phyloP scores from a whole-genome alignment of 2,797 vertebrate genomes.

The Enteromius anoplus region DNA sequence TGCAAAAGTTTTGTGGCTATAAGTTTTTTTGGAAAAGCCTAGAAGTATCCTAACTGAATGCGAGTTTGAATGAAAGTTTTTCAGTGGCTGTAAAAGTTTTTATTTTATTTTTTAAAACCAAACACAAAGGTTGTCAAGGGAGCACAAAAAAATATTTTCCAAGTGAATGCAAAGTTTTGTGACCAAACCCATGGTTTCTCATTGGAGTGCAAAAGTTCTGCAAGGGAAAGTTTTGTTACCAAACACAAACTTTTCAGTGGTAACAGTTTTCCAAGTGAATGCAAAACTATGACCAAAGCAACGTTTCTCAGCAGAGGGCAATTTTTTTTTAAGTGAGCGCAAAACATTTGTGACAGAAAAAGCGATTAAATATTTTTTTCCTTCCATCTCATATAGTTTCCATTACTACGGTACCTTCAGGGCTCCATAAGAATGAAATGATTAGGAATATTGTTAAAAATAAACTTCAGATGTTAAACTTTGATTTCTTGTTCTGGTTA shows the following conservation, averaged over 20 bases:
- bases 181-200: neutral
- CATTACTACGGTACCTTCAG: neutral
- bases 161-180: neutral
- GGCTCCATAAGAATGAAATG: neutral
- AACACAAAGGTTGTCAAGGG: neutral
- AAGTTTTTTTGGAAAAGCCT: neutral
- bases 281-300: neutral
- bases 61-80: neutral
- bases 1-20: too few species aligned
- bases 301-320: neutral
- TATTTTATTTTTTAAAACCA: neutral
- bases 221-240: neutral
- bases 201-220: neutral
- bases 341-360: neutral
- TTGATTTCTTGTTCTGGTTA: neutral
- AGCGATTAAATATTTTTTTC: neutral
- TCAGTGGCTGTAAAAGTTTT: neutral
- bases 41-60: neutral
- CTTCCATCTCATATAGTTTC: conserved; percentile 2
- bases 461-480: neutral
- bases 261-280: neutral
- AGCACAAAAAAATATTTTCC: neutral
- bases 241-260: neutral
- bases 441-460: conserved; percentile 12
- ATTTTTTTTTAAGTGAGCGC: neutral